A percentile compares a stretch with the other conserved stretches of the same genome.
Conservation (phyloP, 2,797 vertebrate species). For the Poecilia gillii region DNA sequence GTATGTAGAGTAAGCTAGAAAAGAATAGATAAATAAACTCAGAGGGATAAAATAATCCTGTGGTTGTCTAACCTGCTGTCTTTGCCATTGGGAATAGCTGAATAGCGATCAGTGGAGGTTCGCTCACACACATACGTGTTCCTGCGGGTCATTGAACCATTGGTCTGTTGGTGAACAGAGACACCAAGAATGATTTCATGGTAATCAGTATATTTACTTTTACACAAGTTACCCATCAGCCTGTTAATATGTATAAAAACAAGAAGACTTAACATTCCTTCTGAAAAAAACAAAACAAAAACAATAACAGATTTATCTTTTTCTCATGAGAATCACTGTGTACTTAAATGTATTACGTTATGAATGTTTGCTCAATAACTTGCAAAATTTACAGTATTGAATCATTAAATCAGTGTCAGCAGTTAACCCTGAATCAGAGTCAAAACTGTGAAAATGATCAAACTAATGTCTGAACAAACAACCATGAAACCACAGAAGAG, state of each 20-base stretch:
- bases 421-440: too few relatives aligned
- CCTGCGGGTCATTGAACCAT: slow-evolving; percentile 90
- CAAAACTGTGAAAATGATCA: too few relatives aligned
- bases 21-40: not conserved
- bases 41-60: not conserved
- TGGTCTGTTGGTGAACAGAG: slow-evolving; percentile 65
- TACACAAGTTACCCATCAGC: not conserved
- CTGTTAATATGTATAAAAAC: not conserved
- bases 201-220: not conserved
- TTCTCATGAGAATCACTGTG: not conserved
- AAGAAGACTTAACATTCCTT: not conserved
- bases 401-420: too few relatives aligned
- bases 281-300: not conserved
- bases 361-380: too few relatives aligned
- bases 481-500: too few relatives aligned
- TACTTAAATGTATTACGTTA: not conserved
- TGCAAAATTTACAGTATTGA: too few relatives aligned
- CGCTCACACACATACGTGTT: slow-evolving; percentile 96
- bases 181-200: not conserved
- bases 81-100: slow-evolving; percentile 94
- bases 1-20: not conserved
- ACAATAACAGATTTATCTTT: not conserved
- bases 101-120: slow-evolving; percentile 87
- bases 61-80: slow-evolving; percentile 89
- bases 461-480: too few relatives aligned